Evolutionary conservation across 2,888 invertebrate genomes (phyloP).

Genomic region (Frankliniella fusca): DNA sequence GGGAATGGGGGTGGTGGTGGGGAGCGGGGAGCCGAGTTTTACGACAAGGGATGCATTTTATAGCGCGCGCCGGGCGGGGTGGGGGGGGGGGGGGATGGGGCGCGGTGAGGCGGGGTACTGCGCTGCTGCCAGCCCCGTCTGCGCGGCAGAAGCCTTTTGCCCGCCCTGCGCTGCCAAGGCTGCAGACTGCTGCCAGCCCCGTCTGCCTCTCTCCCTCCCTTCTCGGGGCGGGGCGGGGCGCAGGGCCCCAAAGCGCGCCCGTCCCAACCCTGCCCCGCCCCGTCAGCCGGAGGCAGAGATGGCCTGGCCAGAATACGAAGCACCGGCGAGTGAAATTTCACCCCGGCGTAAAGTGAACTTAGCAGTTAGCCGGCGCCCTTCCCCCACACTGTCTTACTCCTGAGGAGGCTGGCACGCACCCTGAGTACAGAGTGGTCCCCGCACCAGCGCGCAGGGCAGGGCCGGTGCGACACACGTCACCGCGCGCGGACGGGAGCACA

Average conservation of each 20-base stretch:
- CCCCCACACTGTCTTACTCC: neutral
- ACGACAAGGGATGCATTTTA: constrained; percentile 22
- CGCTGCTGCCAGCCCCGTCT: neutral
- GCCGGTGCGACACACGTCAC: neutral
- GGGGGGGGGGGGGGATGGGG: neutral
- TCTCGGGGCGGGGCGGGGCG: too few species aligned
- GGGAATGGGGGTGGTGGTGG: neutral
- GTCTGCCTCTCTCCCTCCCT: neutral
- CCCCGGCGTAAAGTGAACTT: constrained; percentile 10
- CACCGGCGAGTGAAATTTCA: constrained; percentile 16
- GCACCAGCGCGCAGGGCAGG: neutral
- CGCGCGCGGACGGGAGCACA: neutral
- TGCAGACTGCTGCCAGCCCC: neutral
- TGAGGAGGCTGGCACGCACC: neutral
- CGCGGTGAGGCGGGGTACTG: neutral
- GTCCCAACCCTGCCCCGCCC: neutral
- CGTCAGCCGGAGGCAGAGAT: neutral
- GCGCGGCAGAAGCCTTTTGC: neutral
- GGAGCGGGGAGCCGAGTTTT: neutral
- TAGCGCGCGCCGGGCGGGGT: neutral
- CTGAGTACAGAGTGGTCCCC: neutral
- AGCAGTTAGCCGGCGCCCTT: neutral
- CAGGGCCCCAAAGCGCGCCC: neutral
- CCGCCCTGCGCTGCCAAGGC: neutral
- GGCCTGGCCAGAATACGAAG: constrained; percentile 18